Evolutionary conservation across 2,797 vertebrate genomes (phyloP), one percentile per base, ranked within the genome.

Genomic region (Synanceia verrucosa): DNA sequence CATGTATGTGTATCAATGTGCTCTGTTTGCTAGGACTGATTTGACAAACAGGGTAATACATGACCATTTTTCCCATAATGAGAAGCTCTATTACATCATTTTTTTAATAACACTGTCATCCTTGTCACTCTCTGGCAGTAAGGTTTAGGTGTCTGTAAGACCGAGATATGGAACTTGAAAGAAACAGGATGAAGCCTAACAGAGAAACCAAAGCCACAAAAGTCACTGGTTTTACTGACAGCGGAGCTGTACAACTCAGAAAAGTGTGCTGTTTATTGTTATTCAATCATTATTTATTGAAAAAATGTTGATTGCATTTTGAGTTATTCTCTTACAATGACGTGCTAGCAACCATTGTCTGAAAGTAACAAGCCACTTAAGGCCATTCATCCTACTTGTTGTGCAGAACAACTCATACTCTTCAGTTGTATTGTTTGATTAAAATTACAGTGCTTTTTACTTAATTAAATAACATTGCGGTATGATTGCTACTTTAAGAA

Each of bases 101-200:
- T 3, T 55, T 58, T 36, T 48, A 55, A 21, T 39, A 74, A 76
- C 43, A 41, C 65, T 68, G 77, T 71, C 73, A 75, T 41, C 82
- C 82, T 78, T 53, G 67, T 66, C 65, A 60, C 28, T 79, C 47
- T 61, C 43, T 67, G 61, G 65, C 55, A 62, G 76, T 74, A 74
- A 67, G 81, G 68, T 68, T 55, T 34, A 16, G 44, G 37, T 31
- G 65, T 74, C 83, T 88, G 86, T 73, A 61, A 58, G 50, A 52
- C 41, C 69, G 75, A 86, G 85, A 87, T 86, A 86, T 69, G 75
- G 23, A 77, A 59, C 60, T 70, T 78, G 52, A 86, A 82, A 77
- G 65, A 76, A 84, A 64, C 34, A 33, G 28, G 64, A 55, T 5
- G 1, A 57, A 76, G 48, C 47, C 39, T 65, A 71, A 59, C 37